A percentile compares a stretch with the other conserved stretches of the same genome.
phyloP scores from a whole-genome alignment of 2,888 invertebrate species.

The Xestoiulus laeticollis region DNA sequence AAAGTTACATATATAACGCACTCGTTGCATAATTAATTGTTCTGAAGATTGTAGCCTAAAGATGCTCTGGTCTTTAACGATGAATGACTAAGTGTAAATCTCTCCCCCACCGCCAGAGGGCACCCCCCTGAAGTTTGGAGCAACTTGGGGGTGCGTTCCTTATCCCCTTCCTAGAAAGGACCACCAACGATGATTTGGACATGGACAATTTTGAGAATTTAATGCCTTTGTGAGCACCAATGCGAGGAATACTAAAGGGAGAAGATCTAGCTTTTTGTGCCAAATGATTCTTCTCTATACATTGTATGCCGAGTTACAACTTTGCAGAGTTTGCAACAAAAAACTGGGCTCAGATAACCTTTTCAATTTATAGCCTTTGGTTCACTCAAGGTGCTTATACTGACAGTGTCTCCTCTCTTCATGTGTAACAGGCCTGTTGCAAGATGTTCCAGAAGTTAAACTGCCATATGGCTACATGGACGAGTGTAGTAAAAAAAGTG shows the following conservation, averaged over 20 bases:
- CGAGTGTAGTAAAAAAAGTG: too few species aligned
- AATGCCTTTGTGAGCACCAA: constrained; percentile 11
- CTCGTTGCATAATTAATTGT: constrained; percentile 31
- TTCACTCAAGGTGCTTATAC: background rate
- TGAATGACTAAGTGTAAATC: constrained; percentile 10
- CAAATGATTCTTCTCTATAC: background rate
- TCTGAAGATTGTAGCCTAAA: background rate
- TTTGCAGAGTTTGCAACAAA: background rate
- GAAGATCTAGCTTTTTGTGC: background rate
- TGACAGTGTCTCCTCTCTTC: too few species aligned
- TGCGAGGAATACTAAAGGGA: background rate
- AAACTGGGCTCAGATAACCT: background rate
- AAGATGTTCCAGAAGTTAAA: too few species aligned
- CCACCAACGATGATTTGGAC: constrained; percentile 18
- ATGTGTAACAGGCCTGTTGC: too few species aligned
- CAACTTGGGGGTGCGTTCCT: background rate
- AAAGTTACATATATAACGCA: background rate
- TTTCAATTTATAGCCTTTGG: background rate
- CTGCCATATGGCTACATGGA: too few species aligned
- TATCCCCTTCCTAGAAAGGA: constrained; percentile 14
- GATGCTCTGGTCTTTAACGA: background rate
- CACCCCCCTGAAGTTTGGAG: background rate
- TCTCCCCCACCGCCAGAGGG: constrained; percentile 7
- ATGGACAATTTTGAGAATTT: constrained; percentile 7
- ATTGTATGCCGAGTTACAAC: background rate